These are phyloP conservation scores for Trichacis sp. DNA, from an alignment of 2,888 invertebrate species.

Conservation along the genomic window DNA sequence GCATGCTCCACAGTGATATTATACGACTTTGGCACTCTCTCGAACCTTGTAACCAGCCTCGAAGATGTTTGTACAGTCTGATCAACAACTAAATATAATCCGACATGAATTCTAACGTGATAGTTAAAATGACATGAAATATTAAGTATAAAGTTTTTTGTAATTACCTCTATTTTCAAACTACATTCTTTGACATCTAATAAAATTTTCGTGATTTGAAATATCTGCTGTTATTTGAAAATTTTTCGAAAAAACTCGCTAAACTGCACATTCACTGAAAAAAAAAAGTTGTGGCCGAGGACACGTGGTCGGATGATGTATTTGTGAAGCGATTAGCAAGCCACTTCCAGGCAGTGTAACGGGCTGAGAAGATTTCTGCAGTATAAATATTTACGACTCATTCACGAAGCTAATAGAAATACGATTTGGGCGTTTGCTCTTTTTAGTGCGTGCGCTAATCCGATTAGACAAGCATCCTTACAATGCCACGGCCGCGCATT, in stretches of 20 bases:
- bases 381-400: slow-evolving; percentile 69
- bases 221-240: too few species aligned
- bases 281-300: too few species aligned
- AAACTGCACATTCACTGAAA: too few species aligned
- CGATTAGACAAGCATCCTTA: slow-evolving; percentile 57
- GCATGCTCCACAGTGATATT: slow-evolving; percentile 42
- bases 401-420: slow-evolving; percentile 69
- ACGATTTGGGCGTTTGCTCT: slow-evolving; percentile 70
- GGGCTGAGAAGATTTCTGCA: slow-evolving; percentile 47
- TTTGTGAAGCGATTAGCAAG: slow-evolving; percentile 64
- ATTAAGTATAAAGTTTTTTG: too few species aligned
- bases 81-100: too few species aligned
- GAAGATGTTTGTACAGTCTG: too few species aligned
- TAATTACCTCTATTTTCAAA: too few species aligned
- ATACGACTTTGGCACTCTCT: slow-evolving; percentile 40
- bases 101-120: too few species aligned
- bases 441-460: slow-evolving; percentile 67
- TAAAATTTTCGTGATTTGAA: too few species aligned
- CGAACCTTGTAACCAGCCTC: slow-evolving; percentile 37
- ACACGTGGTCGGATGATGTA: slow-evolving; percentile 49
- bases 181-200: too few species aligned
- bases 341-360: slow-evolving; percentile 50
- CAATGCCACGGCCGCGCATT: slow-evolving; percentile 31
- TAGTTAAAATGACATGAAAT: too few species aligned
- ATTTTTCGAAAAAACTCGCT: too few species aligned